Base-by-base conservation (phyloP, 2,797 vertebrate genomes). In the Malacoraja senta region DNA sequence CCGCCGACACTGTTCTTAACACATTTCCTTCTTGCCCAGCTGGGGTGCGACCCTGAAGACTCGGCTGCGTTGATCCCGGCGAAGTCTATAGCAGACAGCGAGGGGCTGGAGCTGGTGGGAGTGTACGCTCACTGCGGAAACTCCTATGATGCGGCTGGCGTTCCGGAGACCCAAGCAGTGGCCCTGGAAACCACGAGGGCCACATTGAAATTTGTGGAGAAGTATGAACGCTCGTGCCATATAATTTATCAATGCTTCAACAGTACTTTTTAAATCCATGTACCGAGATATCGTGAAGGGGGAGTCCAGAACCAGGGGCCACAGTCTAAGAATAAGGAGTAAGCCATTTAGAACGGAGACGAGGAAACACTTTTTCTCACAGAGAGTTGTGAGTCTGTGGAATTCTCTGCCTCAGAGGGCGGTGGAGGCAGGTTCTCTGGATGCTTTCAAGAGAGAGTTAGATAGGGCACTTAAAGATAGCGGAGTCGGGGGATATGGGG, bases 81-180 rank as follows among this genome's bases (percentile, higher is more conserved):
- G 0, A 94, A 94, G 65, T 95, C 96, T 93, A 96, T 98, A 17
- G 93, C 95, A 0, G 24, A 93, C 93, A 94, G 96, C 0, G 93
- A 95, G 71, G 95, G 95, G 3, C 95, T 98, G 95, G 95, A 96
- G 13, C 94, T 98, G 10, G 96, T 95, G 0, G 98, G 98, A 24
- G 94, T 98, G 68, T 98, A 98, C 0, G 96, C 96, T 2, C 97
- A 98, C 95, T 98, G 98, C 53, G 98, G 98, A 91, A 97, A 98
- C 96, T 96, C 96, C 71, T 98, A 98, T 26, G 65, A 93, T 94
- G 98, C 97, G 93, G 94, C 91, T 8, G 97, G 97, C 32, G 94
- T 95, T 88, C 86, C 95, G 1, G 95, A 97, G 93, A 94, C 97
- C 94, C 97, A 97, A 94, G 94, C 94, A 0, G 94, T 97, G 0